Percentiles rank a stretch among this genome's conserved stretches.
Conservation (phyloP, 1,140 invertebrate species). For the Dicyema japonicum region DNA sequence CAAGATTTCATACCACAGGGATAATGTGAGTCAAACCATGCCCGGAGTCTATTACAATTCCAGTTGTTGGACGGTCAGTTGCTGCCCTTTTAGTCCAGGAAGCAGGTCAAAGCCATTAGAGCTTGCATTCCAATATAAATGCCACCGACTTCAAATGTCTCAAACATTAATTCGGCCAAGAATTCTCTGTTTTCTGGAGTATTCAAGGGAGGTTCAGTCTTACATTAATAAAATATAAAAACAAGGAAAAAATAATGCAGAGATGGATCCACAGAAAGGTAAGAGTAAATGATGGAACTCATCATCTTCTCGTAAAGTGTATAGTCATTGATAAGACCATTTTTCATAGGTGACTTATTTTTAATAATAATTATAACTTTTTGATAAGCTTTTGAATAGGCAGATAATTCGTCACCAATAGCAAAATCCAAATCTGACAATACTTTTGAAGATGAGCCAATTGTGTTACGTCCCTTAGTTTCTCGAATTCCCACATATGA, state of each 20-base stretch:
- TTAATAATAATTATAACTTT: no score
- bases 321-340: conserved; percentile 97
- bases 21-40: conserved; percentile 99
- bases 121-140: conserved; percentile 93
- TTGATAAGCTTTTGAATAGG: no score
- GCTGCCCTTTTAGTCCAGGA: conserved; percentile 65
- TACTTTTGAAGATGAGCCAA: no score
- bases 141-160: conserved; percentile 95
- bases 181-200: conserved; percentile 99
- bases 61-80: conserved; percentile 56
- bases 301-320: conserved; percentile 93
- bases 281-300: no score
- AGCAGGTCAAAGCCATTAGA: conserved; percentile 71
- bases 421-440: conserved; percentile 91
- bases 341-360: conserved; percentile 94
- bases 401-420: conserved; percentile 86
- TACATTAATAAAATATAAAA: conserved; percentile 4
- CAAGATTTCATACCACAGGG: no score
- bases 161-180: conserved; percentile 98
- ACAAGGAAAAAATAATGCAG: conserved; percentile 82
- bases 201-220: conserved; percentile 91
- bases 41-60: conserved; percentile 86
- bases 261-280: conserved; percentile 74
- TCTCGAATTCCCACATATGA: conserved; percentile 29
- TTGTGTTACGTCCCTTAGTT: conserved; percentile 49